Conservation (phyloP, 2,888 invertebrate genomes). For the Apamea crenata region DNA sequence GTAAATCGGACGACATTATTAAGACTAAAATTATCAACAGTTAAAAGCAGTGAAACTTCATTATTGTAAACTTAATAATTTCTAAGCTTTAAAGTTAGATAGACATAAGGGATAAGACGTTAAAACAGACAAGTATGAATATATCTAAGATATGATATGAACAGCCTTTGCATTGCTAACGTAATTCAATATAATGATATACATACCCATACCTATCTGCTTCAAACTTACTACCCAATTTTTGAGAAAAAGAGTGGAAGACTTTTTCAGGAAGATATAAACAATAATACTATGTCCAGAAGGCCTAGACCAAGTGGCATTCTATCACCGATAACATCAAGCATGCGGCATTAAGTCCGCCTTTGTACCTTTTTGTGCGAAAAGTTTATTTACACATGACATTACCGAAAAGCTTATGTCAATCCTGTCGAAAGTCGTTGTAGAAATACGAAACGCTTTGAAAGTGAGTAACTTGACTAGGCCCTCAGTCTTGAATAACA, state of each 20-base stretch:
- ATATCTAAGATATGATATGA: slow-evolving; percentile 10
- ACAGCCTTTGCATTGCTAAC: background rate
- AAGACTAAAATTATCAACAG: slow-evolving; percentile 8
- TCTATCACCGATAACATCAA: background rate
- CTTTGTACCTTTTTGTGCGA: too few species aligned
- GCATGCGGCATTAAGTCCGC: too few species aligned
- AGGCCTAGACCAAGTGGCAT: background rate
- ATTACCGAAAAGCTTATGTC: background rate
- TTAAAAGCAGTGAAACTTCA: slow-evolving; percentile 3
- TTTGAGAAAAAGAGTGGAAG: slow-evolving; percentile 12
- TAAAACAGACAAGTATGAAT: background rate
- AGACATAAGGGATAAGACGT: background rate
- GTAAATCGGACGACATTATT: slow-evolving; percentile 28
- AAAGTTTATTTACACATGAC: background rate
- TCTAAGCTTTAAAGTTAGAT: background rate
- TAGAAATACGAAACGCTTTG: background rate
- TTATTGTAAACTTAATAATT: background rate
- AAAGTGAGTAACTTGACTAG: background rate
- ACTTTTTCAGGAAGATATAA: background rate
- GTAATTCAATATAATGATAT: background rate
- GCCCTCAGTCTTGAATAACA: background rate
- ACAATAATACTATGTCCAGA: background rate
- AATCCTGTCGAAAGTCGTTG: background rate
- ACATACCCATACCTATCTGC: background rate
- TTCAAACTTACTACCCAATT: background rate